Evolutionary conservation across 2,113 vertebrate genomes (phyloP), one percentile per base, ranked within the genome.

Genomic region (Pelmatolapia mariae): DNA sequence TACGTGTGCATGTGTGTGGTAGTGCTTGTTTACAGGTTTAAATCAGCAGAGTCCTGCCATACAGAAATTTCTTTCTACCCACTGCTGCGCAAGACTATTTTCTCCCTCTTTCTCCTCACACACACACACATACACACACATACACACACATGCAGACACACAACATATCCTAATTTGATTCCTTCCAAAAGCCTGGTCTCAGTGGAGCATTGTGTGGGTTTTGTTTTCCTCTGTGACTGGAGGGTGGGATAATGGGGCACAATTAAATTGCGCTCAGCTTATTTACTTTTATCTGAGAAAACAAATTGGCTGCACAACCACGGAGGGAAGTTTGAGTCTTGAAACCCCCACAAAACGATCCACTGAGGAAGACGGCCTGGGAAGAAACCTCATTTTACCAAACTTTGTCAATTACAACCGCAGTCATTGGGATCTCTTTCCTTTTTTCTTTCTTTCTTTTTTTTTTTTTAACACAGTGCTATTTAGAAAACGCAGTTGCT

Each of bases 231-330:
- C 71, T 31, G 85, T 86, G 91, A 83, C 88, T 89, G 90, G 52
- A 93, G 78, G 83, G 86, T 78, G 85, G 94, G 91, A 95, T 96
- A 96, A 96, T 95, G 91, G 91, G 90, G 89, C 86, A 94, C 93
- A 95, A 95, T 96, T 95, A 94, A 95, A 95, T 93, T 91, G 93
- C 13, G 85, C 92, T 91, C 85, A 87, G 92, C 88, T 93, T 95
- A 93, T 95, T 96, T 95, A 95, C 94, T 94, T 96, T 95, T 94
- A 95, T 94, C 93, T 85, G 76, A 83, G 85, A 81, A 92, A 94
- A 95, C 89, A 95, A 96, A 96, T 94, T 93, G 94, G 85, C 90
- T 89, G 86, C 87, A 29, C 87, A 89, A 86, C 79, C 81, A 76
- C 82, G 59, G 86, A 87, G 57, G 85, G 83, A 78, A 19, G 82